Conservation (phyloP, 2,888 invertebrate species). For the Argyresthia goedartella region DNA sequence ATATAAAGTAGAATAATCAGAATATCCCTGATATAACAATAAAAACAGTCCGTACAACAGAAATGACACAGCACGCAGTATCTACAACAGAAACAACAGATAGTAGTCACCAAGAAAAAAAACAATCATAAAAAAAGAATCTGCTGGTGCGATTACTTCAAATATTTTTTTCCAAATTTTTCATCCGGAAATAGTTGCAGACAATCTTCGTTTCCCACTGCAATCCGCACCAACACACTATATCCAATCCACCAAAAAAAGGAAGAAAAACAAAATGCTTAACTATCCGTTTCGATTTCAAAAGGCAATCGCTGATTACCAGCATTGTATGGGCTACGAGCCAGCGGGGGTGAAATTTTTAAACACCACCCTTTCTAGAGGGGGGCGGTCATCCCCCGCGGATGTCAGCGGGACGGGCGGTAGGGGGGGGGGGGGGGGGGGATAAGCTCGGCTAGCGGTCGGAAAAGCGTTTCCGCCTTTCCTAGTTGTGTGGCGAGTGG, state of each 20-base stretch:
- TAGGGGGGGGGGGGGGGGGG: conserved; percentile 9
- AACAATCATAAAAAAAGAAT: no score
- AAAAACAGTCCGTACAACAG: no score
- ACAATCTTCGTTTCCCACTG: background rate
- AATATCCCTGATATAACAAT: no score
- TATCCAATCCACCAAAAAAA: conserved; percentile 2
- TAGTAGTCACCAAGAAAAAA: no score
- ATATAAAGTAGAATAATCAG: no score
- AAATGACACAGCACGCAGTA: no score
- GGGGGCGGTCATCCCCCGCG: background rate
- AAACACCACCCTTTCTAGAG: conserved; percentile 11
- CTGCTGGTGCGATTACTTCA: no score
- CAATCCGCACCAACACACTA: background rate
- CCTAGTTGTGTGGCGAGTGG: conserved; percentile 10
- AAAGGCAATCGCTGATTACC: conserved; percentile 61
- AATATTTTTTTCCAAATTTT: no score
- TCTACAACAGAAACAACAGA: no score
- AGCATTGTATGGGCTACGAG: conserved; percentile 11
- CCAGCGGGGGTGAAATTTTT: conserved; percentile 13
- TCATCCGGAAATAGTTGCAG: background rate
- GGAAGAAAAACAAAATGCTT: conserved; percentile 29
- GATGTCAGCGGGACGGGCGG: background rate
- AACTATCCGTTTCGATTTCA: conserved; percentile 64
- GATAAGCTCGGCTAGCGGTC: conserved; percentile 22
- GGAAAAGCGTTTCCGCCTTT: conserved; percentile 28